Evolutionary conservation across 2,888 invertebrate genomes (phyloP).

Genomic region (Ormyrus pomaceus): DNA sequence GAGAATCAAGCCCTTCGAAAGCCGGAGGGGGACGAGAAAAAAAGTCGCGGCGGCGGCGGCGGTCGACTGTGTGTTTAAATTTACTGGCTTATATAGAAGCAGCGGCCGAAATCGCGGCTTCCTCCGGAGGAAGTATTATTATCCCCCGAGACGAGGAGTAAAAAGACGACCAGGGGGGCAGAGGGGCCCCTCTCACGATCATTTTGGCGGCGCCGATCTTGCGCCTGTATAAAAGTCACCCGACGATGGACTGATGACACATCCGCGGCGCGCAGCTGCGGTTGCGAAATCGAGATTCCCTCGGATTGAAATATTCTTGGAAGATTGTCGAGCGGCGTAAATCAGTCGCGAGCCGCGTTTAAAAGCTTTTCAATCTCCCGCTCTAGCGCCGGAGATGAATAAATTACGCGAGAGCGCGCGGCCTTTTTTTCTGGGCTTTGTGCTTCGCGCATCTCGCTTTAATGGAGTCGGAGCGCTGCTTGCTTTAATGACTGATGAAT

Average conservation of each 20-base stretch:
- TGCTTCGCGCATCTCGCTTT: not conserved
- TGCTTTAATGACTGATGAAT: not conserved
- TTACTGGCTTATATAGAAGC: constrained; percentile 57
- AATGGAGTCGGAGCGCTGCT: constrained; percentile 21
- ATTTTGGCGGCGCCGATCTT: constrained; percentile 69
- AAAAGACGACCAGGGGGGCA: not conserved
- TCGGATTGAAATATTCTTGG: constrained; percentile 53
- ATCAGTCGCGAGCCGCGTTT: constrained; percentile 44
- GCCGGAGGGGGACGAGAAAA: constrained; percentile 40
- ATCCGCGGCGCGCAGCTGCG: constrained; percentile 5
- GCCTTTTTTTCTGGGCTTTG: too few relatives aligned
- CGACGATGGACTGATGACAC: constrained; percentile 61
- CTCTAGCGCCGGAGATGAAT: not conserved
- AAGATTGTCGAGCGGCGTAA: constrained; percentile 52
- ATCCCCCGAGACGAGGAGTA: constrained; percentile 18
- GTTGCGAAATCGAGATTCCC: constrained; percentile 37
- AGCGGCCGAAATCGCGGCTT: constrained; percentile 17
- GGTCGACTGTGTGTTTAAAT: constrained; percentile 62
- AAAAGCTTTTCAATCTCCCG: constrained; percentile 46
- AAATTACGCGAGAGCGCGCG: constrained; percentile 4
- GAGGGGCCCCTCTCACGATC: constrained; percentile 55
- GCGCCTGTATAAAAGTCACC: constrained; percentile 62
- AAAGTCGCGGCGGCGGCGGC: constrained; percentile 38
- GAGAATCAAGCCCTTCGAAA: constrained; percentile 57
- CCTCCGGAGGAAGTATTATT: constrained; percentile 43